Percentiles rank a stretch among this genome's conserved stretches.
These are phyloP conservation scores for Dryas iulia DNA, from an alignment of 1,140 invertebrate species.

Conservation along the genomic window DNA sequence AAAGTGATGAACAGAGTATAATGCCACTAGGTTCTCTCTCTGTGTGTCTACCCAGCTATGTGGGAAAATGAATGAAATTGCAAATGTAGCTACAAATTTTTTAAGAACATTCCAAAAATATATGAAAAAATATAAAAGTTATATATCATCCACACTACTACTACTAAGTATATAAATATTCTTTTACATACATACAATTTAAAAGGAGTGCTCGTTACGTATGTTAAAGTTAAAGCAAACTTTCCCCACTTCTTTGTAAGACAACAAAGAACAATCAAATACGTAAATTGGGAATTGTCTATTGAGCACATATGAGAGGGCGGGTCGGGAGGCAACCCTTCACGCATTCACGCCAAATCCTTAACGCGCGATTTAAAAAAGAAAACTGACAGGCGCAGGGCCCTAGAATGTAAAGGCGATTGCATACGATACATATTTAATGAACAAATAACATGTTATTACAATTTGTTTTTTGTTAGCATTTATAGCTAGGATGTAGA, in stretches of 20 bases:
- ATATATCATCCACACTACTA: no score
- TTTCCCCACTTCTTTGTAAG: slow-evolving; percentile 9
- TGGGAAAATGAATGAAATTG: no score
- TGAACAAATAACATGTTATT: not conserved
- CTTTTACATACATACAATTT: not conserved
- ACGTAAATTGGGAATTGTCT: slow-evolving; percentile 27
- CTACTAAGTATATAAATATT: no score
- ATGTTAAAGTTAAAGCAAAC: not conserved
- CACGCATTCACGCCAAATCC: slow-evolving; percentile 72
- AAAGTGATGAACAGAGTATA: no score
- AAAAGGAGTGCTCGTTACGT: not conserved
- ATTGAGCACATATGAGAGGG: slow-evolving; percentile 60
- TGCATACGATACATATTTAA: not conserved
- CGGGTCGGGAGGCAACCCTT: slow-evolving; percentile 59
- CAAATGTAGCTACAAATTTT: no score
- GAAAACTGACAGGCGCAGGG: slow-evolving; percentile 65
- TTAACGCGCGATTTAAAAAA: slow-evolving; percentile 78
- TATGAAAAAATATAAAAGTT: no score
- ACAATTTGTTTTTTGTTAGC: no score
- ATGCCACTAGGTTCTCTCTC: no score
- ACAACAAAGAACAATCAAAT: slow-evolving; percentile 41
- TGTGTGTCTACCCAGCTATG: no score
- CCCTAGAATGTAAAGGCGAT: slow-evolving; percentile 17
- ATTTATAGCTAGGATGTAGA: no score
- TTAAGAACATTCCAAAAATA: no score